Evolutionary conservation across 2,888 invertebrate genomes (phyloP).

Genomic region (Philereme vetulata): DNA sequence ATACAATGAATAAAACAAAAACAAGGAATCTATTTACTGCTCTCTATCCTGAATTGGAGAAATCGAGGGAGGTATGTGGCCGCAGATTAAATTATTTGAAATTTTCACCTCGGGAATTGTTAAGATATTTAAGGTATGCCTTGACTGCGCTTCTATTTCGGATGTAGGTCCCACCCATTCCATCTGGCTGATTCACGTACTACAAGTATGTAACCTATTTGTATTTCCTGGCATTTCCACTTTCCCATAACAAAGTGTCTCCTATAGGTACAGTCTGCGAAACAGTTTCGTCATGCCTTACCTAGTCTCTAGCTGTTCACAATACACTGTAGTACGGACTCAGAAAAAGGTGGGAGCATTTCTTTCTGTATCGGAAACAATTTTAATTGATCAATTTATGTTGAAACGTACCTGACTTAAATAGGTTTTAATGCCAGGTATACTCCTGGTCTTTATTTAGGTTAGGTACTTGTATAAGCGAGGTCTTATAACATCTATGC

Average conservation of each 20-base stretch:
- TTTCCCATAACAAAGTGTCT: constrained; percentile 28
- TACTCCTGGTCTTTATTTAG: constrained; percentile 6
- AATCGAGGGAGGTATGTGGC: too few relatives aligned
- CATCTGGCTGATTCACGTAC: constrained; percentile 26
- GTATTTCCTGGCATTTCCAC: constrained; percentile 27
- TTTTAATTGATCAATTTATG: constrained; percentile 34
- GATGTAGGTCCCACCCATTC: constrained; percentile 31
- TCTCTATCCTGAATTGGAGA: too few relatives aligned
- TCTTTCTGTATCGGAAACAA: constrained; percentile 40
- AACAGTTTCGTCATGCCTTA: constrained; percentile 45
- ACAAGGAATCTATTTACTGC: too few relatives aligned
- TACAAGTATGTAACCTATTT: constrained; percentile 26
- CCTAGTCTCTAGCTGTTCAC: constrained; percentile 30
- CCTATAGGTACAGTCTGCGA: constrained; percentile 16
- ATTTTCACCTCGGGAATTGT: constrained; percentile 5
- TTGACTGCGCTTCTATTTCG: constrained; percentile 22
- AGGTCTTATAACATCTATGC: background rate
- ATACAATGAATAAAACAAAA: too few relatives aligned
- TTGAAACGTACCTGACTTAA: constrained; percentile 22
- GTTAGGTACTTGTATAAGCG: background rate
- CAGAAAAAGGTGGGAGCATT: constrained; percentile 50
- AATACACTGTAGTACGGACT: constrained; percentile 31
- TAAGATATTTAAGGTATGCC: constrained; percentile 15
- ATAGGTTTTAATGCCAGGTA: constrained; percentile 1
- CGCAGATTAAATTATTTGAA: background rate